phyloP scores from a whole-genome alignment of 2,797 vertebrate genomes.

The Propithecus deckenii region DNA sequence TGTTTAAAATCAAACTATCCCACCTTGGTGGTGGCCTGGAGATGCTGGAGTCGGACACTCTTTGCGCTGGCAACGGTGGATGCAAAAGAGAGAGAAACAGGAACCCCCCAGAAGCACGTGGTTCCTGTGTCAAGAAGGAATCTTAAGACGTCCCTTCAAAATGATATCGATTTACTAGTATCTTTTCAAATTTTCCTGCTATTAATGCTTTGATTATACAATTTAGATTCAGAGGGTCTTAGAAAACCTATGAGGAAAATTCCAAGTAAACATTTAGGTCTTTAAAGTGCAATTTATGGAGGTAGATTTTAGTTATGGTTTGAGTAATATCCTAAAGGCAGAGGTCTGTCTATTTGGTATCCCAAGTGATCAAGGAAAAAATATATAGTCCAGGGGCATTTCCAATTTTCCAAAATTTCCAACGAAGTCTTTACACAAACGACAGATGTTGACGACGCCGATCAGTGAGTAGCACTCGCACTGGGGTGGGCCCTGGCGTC shows the following conservation, averaged over 20 bases:
- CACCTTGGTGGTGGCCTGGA: neutral
- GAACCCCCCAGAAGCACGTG: neutral
- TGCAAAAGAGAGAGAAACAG: too few species aligned
- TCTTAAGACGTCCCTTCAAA: neutral
- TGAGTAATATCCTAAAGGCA: conserved; percentile 20
- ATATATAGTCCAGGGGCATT: conserved; percentile 53
- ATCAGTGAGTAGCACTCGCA: neutral
- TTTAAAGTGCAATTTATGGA: neutral
- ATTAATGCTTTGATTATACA: neutral
- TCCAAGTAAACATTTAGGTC: neutral
- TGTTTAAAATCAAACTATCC: neutral
- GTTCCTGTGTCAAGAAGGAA: neutral
- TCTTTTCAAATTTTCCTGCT: neutral
- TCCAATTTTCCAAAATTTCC: neutral
- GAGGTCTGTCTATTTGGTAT: conserved; percentile 75
- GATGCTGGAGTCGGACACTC: neutral
- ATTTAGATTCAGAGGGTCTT: neutral
- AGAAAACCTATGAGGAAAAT: neutral
- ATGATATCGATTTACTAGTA: neutral
- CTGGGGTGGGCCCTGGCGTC: conserved; percentile 67
- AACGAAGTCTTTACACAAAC: conserved; percentile 20
- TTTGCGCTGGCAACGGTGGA: neutral
- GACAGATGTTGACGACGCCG: conserved; percentile 71
- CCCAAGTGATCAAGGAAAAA: conserved; percentile 69
- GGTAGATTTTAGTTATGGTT: conserved; percentile 61